Conservation (phyloP, 1,140 invertebrate genomes). For the Drosophila oshimai region DNA sequence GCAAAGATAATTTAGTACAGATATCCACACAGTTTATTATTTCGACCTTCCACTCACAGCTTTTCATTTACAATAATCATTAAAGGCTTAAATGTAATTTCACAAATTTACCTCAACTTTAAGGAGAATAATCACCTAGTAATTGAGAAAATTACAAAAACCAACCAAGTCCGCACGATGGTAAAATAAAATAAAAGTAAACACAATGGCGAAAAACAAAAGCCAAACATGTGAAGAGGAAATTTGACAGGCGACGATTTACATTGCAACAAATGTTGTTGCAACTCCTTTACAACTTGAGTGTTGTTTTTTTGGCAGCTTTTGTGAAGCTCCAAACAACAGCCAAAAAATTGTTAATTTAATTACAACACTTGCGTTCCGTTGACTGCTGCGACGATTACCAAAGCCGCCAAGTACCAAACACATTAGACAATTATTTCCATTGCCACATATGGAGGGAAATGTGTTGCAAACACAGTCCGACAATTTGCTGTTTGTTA, state of each 20-base stretch:
- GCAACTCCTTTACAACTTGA: slow-evolving; percentile 50
- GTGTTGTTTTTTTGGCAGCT: slow-evolving; percentile 47
- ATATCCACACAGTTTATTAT: background rate
- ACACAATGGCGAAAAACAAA: slow-evolving; percentile 4
- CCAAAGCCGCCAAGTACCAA: slow-evolving; percentile 60
- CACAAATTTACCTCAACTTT: slow-evolving; percentile 22
- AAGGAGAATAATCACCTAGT: slow-evolving; percentile 28
- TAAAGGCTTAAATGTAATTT: slow-evolving; percentile 9
- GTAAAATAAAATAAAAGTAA: slow-evolving; percentile 1
- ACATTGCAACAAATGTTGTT: slow-evolving; percentile 59
- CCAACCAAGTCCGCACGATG: background rate
- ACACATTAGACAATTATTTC: slow-evolving; percentile 72
- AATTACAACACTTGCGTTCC: slow-evolving; percentile 77
- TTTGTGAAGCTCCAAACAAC: slow-evolving; percentile 50
- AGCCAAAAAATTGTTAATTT: slow-evolving; percentile 75
- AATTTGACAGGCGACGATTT: slow-evolving; percentile 64
- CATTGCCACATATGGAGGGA: slow-evolving; percentile 67
- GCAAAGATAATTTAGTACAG: no score
- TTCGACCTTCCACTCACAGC: background rate
- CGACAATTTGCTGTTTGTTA: slow-evolving; percentile 15
- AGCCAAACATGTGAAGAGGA: slow-evolving; percentile 26
- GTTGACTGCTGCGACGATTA: slow-evolving; percentile 76
- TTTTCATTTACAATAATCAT: background rate
- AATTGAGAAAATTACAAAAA: slow-evolving; percentile 51
- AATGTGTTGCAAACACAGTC: slow-evolving; percentile 60